phyloP scores from a whole-genome alignment of 1,140 invertebrate species.

The Diorhabda elongata region DNA sequence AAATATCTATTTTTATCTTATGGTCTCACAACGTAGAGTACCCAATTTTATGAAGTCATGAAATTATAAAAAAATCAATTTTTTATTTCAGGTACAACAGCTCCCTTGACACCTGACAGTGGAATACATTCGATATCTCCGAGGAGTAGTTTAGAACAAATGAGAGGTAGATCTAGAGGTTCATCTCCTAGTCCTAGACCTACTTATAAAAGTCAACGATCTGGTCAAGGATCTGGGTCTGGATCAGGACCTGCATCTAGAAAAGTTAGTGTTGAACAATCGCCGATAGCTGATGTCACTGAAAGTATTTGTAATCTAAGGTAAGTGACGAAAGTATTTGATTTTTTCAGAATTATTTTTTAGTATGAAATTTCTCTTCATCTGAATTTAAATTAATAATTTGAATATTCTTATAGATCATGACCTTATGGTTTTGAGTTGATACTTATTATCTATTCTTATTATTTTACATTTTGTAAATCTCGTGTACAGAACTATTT shows the following conservation, averaged over 20 bases:
- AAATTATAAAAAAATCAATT: not conserved
- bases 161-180: constrained; percentile 37
- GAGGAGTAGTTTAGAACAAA: constrained; percentile 41
- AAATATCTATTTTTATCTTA: too few species aligned
- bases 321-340: too few species aligned
- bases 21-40: too few species aligned
- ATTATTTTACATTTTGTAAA: too few species aligned
- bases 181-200: constrained; percentile 42
- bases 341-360: too few species aligned
- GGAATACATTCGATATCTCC: constrained; percentile 49
- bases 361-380: too few species aligned
- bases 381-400: too few species aligned
- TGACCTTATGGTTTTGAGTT: too few species aligned
- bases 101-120: constrained; percentile 47
- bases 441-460: too few species aligned
- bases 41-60: not conserved
- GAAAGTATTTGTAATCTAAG: not conserved
- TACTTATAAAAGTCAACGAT: constrained; percentile 42
- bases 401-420: too few species aligned
- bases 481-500: too few species aligned
- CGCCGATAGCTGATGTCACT: constrained; percentile 30
- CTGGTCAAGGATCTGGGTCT: constrained; percentile 6
- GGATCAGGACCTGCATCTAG: constrained; percentile 17
- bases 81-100: constrained; percentile 47
- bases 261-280: constrained; percentile 44